Base-by-base conservation (phyloP, 2,797 vertebrate species). In the Discoglossus pictus region DNA sequence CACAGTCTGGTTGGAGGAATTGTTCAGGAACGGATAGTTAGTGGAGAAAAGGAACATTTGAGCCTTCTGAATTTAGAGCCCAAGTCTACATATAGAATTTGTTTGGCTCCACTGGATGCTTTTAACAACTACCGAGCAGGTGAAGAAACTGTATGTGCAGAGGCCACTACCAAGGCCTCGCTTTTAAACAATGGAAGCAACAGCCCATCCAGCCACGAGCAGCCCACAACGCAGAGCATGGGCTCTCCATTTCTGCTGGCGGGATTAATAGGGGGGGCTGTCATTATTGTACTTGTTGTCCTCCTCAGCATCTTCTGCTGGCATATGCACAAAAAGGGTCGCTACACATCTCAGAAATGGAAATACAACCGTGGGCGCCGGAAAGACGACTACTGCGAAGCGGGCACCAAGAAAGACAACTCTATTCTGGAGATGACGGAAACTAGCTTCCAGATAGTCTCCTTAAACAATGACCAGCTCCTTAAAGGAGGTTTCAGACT, bases 391-490 rank as follows among this genome's bases (percentile, higher is more conserved):
- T 98, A 98, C 56, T 92, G 93, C 0, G 94, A 98, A 77, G 94
- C 95, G 0, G 95, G 96, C 65, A 98, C 96, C 59, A 98, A 97
- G 84, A 98, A 97, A 78, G 95, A 98, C 85, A 97, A 93, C 81
- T 96, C 96, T 76, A 96, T 98, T 83, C 86, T 98, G 86, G 95
- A 98, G 92, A 99, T 99, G 95, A 99, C 96, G 65, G 97, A 99
- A 89, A 98, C 96, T 80, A 99, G 96, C 83, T 99, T 99, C 88
- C 97, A 99, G 92, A 97, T 99, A 75, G 95, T 98, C 87, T 95
- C 97, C 74, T 92, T 99, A 91, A 99, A 99, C 92, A 99, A 99
- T 69, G 97, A 99, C 90, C 96, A 98, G 82, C 95, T 98, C 87
- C 93, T 96, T 86, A 97, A 97, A 91, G 94, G 94, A 90, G 93